Conservation (phyloP, 2,888 invertebrate genomes). For the Carabus problematicus region DNA sequence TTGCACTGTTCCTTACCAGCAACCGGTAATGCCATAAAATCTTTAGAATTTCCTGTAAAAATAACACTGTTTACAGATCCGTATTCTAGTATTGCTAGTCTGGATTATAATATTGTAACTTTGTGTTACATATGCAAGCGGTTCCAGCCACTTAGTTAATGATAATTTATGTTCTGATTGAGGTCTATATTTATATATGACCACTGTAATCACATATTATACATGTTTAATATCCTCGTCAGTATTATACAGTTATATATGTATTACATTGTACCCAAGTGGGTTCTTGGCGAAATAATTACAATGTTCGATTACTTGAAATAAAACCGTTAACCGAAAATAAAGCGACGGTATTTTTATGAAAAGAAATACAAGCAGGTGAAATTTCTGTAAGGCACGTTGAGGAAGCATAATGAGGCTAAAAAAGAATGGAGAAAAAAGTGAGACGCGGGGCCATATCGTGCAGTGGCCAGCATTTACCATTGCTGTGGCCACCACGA, state of each 20-base stretch:
- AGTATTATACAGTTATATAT: too few species aligned
- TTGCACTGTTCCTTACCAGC: constrained; percentile 9
- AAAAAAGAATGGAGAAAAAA: not conserved
- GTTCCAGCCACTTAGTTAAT: too few species aligned
- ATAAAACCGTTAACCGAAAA: constrained; percentile 25
- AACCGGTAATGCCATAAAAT: constrained; percentile 21
- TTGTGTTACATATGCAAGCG: too few species aligned
- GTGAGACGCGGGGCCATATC: not conserved
- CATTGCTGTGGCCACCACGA: constrained; percentile 13
- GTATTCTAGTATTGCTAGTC: constrained; percentile 4
- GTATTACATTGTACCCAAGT: too few species aligned
- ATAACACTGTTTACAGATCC: not conserved
- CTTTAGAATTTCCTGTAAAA: constrained; percentile 17
- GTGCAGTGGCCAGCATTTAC: not conserved
- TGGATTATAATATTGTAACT: too few species aligned
- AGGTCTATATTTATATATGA: too few species aligned
- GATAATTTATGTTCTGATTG: too few species aligned
- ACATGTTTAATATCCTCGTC: too few species aligned
- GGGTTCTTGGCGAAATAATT: not conserved
- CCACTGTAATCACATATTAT: too few species aligned
- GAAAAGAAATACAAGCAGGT: constrained; percentile 31
- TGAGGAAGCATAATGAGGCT: constrained; percentile 14
- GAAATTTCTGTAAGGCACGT: constrained; percentile 39
- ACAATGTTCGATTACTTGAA: constrained; percentile 27
- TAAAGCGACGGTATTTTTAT: constrained; percentile 34